phyloP scores from a whole-genome alignment of 2,113 vertebrate species.

The Crotalus helleri region DNA sequence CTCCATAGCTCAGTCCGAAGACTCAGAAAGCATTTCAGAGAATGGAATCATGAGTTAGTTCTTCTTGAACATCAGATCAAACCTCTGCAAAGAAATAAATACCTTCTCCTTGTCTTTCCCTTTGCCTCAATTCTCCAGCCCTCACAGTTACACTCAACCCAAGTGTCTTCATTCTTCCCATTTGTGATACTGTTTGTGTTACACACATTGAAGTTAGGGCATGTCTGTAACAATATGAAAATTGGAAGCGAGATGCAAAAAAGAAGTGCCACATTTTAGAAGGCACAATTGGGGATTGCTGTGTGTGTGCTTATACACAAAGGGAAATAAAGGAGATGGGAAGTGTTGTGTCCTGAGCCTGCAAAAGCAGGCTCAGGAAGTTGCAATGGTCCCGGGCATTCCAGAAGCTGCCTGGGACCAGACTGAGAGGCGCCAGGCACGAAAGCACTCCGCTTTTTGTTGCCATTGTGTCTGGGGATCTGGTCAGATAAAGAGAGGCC shows the following conservation, averaged over 20 bases:
- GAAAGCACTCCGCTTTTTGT: no score
- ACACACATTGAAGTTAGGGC: constrained; percentile 77
- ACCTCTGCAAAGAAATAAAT: constrained; percentile 53
- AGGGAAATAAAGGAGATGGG: constrained; percentile 68
- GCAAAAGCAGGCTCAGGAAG: no score
- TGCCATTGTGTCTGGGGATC: no score
- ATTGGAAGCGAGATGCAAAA: constrained; percentile 74
- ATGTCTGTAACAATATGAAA: constrained; percentile 76
- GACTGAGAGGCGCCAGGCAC: no score
- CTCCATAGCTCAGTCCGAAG: constrained; percentile 54
- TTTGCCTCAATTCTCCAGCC: background rate
- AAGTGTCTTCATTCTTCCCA: constrained; percentile 72
- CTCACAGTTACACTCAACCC: constrained; percentile 49
- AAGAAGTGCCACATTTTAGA: constrained; percentile 35
- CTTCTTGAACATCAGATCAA: constrained; percentile 58
- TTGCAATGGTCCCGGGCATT: no score
- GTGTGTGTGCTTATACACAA: background rate
- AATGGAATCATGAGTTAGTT: constrained; percentile 35
- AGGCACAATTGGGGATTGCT: constrained; percentile 4
- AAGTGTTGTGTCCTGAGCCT: no score
- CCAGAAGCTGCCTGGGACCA: no score
- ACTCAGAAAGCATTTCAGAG: constrained; percentile 44
- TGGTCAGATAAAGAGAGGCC: no score
- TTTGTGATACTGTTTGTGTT: constrained; percentile 75
- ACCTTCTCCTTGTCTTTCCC: background rate